Evolutionary conservation across 2,888 invertebrate species (phyloP), one percentile per base, ranked within the genome.

Genomic region (Sminthurides aquaticus): DNA sequence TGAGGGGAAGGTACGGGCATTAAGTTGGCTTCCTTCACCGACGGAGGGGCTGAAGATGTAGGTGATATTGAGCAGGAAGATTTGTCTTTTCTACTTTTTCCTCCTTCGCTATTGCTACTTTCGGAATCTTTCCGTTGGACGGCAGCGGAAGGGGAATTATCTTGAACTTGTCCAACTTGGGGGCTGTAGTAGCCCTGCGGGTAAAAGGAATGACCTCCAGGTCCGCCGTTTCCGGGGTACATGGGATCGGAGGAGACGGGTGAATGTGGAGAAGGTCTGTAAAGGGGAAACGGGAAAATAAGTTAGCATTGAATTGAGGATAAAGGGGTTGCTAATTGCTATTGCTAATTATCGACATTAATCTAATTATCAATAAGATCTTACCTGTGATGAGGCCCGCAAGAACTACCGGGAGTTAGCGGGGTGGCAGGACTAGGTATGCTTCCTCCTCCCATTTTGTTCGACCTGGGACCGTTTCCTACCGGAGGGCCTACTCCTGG

Each of bases 1-100:
- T 94, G 93, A 65, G 95, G 95, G 71, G 94, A 94, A 73, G 95
- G 94, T 76, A 95, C 94, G 70, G 94, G 94, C 89, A 94, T 91
- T 77, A 94, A 83, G 80, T 92, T 93, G 62, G 91, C 89, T 80
- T 91, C 91, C 82, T 90, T 90, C 67, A 83, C 83, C 66, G 80
- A 79, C 57, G 79, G 72, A 57, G 79, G 77, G 52, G 77, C 75
- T 20, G 75, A 75, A 2, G 75, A 75, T 43, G 72, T 75, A 28
- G 75, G 75, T 49, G 75, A 75, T 61, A 73, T 73, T 49, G 75
- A 75, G 70, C 73, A 75, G 57, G 75, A 75, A 54, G 75, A 75
- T 67, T 74, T 75, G 58, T 75, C 73, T 67, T 72, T 74, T 65
- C 73, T 69, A 71, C 74, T 71, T 67, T 73, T 72, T 34, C 74